phyloP scores from a whole-genome alignment of 2,113 vertebrate genomes.

The Athene cunicularia region DNA sequence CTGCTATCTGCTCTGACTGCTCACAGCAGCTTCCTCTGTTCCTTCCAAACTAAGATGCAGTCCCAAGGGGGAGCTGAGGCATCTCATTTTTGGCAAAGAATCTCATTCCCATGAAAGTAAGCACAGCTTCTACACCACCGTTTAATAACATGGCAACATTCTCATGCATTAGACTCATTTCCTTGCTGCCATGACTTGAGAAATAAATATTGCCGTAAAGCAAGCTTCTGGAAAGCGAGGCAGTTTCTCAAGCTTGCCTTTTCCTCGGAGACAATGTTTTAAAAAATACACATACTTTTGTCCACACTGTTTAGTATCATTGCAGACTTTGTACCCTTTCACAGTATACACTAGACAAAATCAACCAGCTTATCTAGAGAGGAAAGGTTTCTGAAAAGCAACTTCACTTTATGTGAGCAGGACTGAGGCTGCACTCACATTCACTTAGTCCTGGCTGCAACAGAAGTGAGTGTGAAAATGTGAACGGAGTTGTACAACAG shows the following conservation, averaged over 20 bases:
- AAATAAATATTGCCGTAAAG: neutral
- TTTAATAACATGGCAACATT: conserved; percentile 77
- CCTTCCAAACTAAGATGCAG: conserved; percentile 70
- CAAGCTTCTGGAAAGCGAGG: neutral
- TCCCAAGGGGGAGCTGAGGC: conserved; percentile 82
- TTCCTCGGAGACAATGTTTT: neutral
- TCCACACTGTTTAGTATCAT: neutral
- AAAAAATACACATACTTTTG: neutral
- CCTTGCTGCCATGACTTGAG: conserved; percentile 29
- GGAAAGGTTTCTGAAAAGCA: neutral
- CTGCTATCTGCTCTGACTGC: conserved; percentile 35
- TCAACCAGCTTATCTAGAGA: neutral
- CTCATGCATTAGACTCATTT: conserved; percentile 67
- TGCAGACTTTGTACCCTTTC: neutral
- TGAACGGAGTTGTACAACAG: neutral
- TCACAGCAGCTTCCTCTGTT: conserved; percentile 70
- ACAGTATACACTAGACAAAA: neutral
- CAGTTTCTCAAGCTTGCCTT: neutral
- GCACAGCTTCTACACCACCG: conserved; percentile 76
- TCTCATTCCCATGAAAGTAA: conserved; percentile 92
- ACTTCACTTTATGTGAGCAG: neutral
- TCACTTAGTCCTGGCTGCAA: neutral
- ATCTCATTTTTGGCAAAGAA: conserved; percentile 88
- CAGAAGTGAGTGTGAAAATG: neutral
- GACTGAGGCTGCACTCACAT: neutral